phyloP scores from a whole-genome alignment of 2,797 vertebrate genomes.

The Periophthalmus magnuspinnatus region DNA sequence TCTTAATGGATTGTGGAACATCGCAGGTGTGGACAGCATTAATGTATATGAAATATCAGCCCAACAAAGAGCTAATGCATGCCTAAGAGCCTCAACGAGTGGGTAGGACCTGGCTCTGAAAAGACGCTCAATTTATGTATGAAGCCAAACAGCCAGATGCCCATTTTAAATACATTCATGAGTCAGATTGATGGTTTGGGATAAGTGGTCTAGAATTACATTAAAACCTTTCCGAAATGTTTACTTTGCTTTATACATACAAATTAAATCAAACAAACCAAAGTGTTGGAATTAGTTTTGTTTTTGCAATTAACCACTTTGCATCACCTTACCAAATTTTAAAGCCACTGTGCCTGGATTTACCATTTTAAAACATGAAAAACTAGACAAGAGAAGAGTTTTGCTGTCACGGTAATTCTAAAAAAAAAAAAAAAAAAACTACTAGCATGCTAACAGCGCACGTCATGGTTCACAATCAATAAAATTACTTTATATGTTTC shows the following conservation, averaged over 20 bases:
- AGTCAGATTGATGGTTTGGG: neutral
- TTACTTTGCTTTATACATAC: neutral
- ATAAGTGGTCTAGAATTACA: neutral
- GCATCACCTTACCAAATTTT: too few species aligned
- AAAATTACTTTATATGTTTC: too few species aligned
- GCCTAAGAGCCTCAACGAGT: constrained; percentile 8
- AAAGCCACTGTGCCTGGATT: too few species aligned
- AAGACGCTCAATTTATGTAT: constrained; percentile 17
- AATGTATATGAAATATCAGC: constrained; percentile 16
- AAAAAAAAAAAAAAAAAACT: too few species aligned
- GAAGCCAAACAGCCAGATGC: constrained; percentile 14
- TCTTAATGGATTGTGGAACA: constrained; percentile 12
- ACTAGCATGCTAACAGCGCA: too few species aligned
- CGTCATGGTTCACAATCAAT: too few species aligned
- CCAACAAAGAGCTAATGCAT: constrained; percentile 16
- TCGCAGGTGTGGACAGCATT: constrained; percentile 16
- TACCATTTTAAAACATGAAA: too few species aligned
- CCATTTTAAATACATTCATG: constrained; percentile 12
- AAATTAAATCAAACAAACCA: neutral
- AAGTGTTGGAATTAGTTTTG: neutral
- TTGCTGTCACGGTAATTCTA: too few species aligned
- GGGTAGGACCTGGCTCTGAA: constrained; percentile 10
- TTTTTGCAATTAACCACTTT: neutral
- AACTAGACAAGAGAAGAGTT: too few species aligned
- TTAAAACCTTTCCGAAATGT: neutral